Evolutionary conservation across 1,140 invertebrate species (phyloP), one percentile per base, ranked within the genome.

Genomic region (Drosophila funebris): DNA sequence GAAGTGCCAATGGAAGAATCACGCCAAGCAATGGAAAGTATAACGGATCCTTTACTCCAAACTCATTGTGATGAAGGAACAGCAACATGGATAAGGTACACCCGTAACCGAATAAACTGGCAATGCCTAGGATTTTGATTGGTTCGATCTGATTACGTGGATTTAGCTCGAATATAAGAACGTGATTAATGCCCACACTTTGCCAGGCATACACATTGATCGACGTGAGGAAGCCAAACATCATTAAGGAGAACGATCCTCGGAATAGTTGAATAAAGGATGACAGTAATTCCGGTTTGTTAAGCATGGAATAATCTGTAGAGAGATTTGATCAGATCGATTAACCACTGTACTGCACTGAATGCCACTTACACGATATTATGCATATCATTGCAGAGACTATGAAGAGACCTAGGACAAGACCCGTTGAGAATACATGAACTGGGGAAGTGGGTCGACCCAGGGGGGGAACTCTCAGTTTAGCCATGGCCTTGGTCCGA

Each of bases 141-240:
- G 95, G 94, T 2, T 94, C 73, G 22, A 92, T 79, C 91, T 96
- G 94, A 78, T 95, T 93, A 22, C 96, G 91, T 0, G 95, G 96
- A 91, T 96, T 95, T 13, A 96, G 91, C 89, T 96, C 96, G 78
- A 96, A 96, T 58, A 96, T 96, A 0, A 96, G 93, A 0, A 96
- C 95, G 90, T 96, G 96, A 91, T 96, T 96, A 11, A 96, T 95
- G 39, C 96, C 96, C n/a, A 94, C 94, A 29, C 92, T 93, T 52
- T 95, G 92, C 95, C 95, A 96, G 44, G 94, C 94, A 77, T 95
- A 94, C 0, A 92, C 94, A 91, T 96, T 96, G 31, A 96, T 91
- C 9, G 95, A 94, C 60, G 96, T 33, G n/a, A 33, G 91, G 74
- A 95, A 95, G 1, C 95, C 90, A 71, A 94, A 94, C 2, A 95